A percentile compares a stretch with the other conserved stretches of the same genome.
Conservation (phyloP, 2,797 vertebrate genomes). For the Catostomus latipinnis region DNA sequence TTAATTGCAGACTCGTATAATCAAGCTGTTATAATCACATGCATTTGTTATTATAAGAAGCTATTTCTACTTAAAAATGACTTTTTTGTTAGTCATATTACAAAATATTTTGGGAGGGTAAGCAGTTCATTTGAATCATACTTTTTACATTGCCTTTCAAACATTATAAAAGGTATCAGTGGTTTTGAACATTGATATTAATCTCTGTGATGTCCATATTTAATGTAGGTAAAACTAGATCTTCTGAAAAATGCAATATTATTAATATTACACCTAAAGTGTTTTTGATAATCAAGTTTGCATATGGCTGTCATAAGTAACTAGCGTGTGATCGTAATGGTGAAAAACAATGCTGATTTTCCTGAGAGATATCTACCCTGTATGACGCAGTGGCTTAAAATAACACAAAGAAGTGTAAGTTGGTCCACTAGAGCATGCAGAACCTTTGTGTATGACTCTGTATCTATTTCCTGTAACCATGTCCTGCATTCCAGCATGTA, state of each 20-base stretch:
- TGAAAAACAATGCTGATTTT: neutral
- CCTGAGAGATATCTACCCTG: neutral
- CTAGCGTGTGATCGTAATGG: neutral
- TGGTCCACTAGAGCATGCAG: constrained; percentile 14
- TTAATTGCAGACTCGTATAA: neutral
- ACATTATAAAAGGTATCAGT: no score
- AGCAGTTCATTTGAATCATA: no score
- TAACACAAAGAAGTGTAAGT: constrained; percentile 4
- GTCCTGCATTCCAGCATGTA: constrained; percentile 25
- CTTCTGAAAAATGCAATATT: neutral
- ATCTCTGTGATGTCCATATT: no score
- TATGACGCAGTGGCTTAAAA: constrained; percentile 27
- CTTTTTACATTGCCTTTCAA: no score
- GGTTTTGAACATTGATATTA: no score
- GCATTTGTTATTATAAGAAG: neutral
- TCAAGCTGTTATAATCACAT: no score
- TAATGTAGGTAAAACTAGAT: neutral
- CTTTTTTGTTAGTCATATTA: no score
- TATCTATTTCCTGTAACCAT: neutral
- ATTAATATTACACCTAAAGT: neutral
- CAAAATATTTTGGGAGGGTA: no score
- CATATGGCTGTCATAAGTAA: neutral
- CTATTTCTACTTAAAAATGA: no score
- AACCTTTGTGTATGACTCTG: constrained; percentile 14
- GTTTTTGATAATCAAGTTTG: neutral